These are phyloP conservation scores for Tineola bisselliella DNA, from an alignment of 2,888 invertebrate species.

Conservation along the genomic window DNA sequence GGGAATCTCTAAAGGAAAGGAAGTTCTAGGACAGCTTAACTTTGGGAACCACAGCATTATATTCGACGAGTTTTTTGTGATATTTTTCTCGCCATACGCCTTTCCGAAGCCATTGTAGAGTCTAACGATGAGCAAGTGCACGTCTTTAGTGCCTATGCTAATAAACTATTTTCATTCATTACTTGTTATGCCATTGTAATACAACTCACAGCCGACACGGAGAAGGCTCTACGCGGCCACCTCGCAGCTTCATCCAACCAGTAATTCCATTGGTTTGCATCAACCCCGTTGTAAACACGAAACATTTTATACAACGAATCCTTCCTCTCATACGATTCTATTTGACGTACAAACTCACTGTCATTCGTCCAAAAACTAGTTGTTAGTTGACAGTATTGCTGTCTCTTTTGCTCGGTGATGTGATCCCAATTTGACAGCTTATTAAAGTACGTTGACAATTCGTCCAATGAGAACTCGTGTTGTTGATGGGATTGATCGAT, in stretches of 20 bases:
- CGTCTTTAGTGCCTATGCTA: no score
- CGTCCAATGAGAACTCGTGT: constrained; percentile 19
- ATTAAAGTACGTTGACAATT: constrained; percentile 27
- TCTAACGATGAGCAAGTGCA: no score
- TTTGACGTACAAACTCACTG: not conserved
- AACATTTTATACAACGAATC: not conserved
- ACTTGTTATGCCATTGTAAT: no score
- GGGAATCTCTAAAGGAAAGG: no score
- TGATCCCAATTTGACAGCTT: constrained; percentile 34
- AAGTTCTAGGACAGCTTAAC: no score
- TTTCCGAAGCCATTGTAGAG: no score
- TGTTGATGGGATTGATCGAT: not conserved
- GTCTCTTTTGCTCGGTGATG: constrained; percentile 23
- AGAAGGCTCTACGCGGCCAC: not conserved
- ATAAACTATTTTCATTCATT: no score
- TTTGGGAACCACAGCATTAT: no score
- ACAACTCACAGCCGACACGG: not conserved
- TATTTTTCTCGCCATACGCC: no score
- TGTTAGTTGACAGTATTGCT: not conserved
- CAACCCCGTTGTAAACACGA: not conserved
- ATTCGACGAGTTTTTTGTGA: no score
- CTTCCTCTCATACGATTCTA: not conserved
- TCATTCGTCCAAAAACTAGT: constrained; percentile 23
- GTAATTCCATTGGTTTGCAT: not conserved
- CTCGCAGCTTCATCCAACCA: not conserved